Base-by-base conservation (phyloP, 2,888 invertebrate genomes). In the Lampropteryx suffumata region DNA sequence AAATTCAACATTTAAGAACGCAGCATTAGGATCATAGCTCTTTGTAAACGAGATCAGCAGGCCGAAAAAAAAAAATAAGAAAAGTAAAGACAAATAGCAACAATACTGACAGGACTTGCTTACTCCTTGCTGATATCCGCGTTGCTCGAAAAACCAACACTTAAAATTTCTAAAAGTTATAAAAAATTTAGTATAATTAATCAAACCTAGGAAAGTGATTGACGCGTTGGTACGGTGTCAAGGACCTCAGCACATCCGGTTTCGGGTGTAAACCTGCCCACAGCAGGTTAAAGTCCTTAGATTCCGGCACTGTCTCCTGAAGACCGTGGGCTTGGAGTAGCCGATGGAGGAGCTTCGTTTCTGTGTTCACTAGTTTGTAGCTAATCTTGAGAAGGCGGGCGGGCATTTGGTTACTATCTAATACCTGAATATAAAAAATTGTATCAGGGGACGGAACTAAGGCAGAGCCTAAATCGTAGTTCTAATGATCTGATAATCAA, bases 231-330 rank as follows among this genome's bases (percentile, higher is more conserved):
- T 97, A 96, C n/a, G 96, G 93, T 36, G 94, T 92, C 65, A 98
- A 83, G 37, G 94, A 92, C 60, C 97, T 91, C 45, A 98, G 88
- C 10, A 95, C 93, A 68, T 97, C 97, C 17, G 98, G 96, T 78
- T 98, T 98, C 24, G 98, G 95, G 74, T 98, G 98, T 34, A 95
- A 93, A 17, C 98, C 98, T 26, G 97, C 96, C 98, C 98, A 98
- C 42, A 98, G 81, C 34, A 98, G 85, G 81, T 97, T 98, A 82
- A 95, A 98, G 73, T 95, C 95, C 48, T 94, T 94, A 46, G 93
- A 62, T 0, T 90, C 85, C 0, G 74, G 1, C 0, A 76, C 69
- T 11, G 94, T 92, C 84, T 96, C 96, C 37, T 87, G 88, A 13
- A 96, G 87, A 0, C 96, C 96, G 73, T 96, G 96, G 7, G 95